phyloP scores from a whole-genome alignment of 2,888 invertebrate genomes.

The Polymixis flavicincta region DNA sequence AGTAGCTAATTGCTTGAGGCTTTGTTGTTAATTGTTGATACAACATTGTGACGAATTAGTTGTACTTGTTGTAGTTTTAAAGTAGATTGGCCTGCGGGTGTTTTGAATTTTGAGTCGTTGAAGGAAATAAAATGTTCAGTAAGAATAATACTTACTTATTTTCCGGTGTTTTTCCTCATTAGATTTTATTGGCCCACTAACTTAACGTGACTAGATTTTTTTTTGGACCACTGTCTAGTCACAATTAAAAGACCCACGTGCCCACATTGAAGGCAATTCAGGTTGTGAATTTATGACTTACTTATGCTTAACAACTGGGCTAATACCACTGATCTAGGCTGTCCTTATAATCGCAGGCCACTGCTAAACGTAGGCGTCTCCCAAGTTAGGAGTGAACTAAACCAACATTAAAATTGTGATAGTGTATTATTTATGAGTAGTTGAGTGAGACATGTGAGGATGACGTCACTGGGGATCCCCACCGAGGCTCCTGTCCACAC shows the following conservation, averaged over 20 bases:
- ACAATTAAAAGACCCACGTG: too few species aligned
- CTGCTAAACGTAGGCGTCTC: not conserved
- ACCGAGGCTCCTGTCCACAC: constrained; percentile 88
- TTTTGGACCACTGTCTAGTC: too few species aligned
- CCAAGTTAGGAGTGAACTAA: not conserved
- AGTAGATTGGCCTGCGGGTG: not conserved
- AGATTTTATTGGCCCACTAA: not conserved
- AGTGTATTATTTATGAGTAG: constrained; percentile 24
- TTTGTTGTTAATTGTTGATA: constrained; percentile 21
- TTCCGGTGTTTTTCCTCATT: not conserved
- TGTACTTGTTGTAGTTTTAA: constrained; percentile 16
- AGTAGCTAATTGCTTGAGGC: constrained; percentile 45
- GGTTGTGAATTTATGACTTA: too few species aligned
- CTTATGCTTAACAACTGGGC: too few species aligned
- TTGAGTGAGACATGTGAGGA: constrained; percentile 67
- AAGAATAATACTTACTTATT: not conserved
- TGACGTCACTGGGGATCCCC: constrained; percentile 87
- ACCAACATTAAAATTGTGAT: constrained; percentile 2
- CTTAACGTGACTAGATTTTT: too few species aligned
- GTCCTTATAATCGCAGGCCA: not conserved
- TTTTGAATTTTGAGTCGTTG: not conserved
- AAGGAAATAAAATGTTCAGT: not conserved
- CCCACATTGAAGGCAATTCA: too few species aligned
- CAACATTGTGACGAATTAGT: constrained; percentile 18
- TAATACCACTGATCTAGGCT: too few species aligned